Evolutionary conservation across 2,797 vertebrate genomes (phyloP), one percentile per base, ranked within the genome.

Genomic region (Gymnothorax javanicus): DNA sequence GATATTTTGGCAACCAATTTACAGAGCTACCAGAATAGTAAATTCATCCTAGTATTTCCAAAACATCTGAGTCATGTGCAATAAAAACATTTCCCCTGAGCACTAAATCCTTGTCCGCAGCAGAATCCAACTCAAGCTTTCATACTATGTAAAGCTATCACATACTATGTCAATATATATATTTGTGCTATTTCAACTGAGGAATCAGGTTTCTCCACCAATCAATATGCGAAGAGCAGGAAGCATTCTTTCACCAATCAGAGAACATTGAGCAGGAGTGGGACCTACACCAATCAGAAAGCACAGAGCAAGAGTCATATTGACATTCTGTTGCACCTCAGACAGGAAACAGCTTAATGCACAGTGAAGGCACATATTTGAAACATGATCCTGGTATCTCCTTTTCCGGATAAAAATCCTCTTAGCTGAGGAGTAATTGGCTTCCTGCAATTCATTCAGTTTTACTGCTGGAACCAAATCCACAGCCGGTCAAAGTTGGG

Each of bases 381-480:
- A 43, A 56, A 82, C 23, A 62, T 15, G 86, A 69, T 60, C 82
- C 86, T 57, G 50, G 54, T 77, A 12, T 50, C 86, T 82, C 50
- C 52, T 25, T 33, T 50, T n/a, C 62, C 7, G 81, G 43, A 25
- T 81, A 43, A 27, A 64, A 83, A 86, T 86, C 86, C 86, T 86
- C 81, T 83, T 83, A 86, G 86, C 20, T 17, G 60, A 64, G 64
- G n/a, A 79, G 25, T 86, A 83, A 83, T 83, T 64, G 50, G 62
- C 81, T 82, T 57, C 73, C 86, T 83, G 86, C 67, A 62, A 86
- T 58, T 81, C 79, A 33, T 1, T 43, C 59, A 60, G 58, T 82
- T 86, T 86, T 56, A 56, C 17, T 81, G 77, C 27, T 81, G 7
- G 12, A 56, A 81, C 52, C 77, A 9, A 56, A 81, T 20, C 50